Conservation (phyloP, 2,888 invertebrate genomes). For the Caenorhabditis sp. region DNA sequence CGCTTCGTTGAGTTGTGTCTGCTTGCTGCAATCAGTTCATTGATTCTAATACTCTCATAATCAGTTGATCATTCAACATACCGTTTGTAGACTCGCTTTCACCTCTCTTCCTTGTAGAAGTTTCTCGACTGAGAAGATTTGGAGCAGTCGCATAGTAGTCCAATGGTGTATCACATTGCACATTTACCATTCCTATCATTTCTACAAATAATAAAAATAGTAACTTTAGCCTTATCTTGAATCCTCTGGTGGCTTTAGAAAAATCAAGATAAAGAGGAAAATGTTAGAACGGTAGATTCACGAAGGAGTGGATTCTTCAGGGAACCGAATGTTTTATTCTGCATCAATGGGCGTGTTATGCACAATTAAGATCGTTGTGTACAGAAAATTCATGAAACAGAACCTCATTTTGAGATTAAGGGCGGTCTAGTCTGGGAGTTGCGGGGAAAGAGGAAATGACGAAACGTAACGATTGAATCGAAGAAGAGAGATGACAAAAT, state of each 20-base stretch:
- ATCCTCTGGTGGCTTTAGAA: no score
- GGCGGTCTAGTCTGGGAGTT: not conserved
- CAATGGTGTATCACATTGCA: slow-evolving; percentile 77
- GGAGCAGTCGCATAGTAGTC: slow-evolving; percentile 78
- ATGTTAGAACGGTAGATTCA: no score
- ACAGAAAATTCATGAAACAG: not conserved
- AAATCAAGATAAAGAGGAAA: no score
- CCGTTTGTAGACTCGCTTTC: slow-evolving; percentile 55
- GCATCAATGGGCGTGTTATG: not conserved
- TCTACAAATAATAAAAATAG: no score
- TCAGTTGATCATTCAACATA: no score
- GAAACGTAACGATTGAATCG: slow-evolving; percentile 11
- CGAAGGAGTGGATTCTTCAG: no score
- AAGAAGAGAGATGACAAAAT: slow-evolving; percentile 48
- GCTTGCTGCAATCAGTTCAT: slow-evolving; percentile 38
- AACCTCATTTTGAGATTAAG: slow-evolving; percentile 11
- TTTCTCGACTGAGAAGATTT: slow-evolving; percentile 48
- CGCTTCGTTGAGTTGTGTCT: slow-evolving; percentile 53
- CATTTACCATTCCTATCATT: slow-evolving; percentile 81
- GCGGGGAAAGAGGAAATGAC: not conserved
- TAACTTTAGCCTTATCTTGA: no score
- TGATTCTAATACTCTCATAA: no score
- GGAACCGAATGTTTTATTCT: no score
- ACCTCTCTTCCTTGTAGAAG: slow-evolving; percentile 46
- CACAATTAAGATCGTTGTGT: not conserved